These are phyloP conservation scores for Ciconia boyciana DNA, from an alignment of 2,113 vertebrate species.

Conservation along the genomic window DNA sequence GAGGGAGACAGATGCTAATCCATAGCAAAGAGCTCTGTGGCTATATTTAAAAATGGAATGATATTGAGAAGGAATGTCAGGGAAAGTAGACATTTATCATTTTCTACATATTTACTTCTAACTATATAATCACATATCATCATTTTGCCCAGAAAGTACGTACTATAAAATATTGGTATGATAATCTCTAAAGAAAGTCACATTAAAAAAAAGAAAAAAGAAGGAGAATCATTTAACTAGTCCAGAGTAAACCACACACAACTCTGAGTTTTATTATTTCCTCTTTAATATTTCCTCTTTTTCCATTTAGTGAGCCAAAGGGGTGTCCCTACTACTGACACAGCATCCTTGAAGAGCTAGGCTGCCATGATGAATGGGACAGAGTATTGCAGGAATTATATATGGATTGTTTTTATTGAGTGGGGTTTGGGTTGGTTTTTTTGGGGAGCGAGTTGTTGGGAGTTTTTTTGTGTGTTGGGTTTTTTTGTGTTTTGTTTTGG, in stretches of 20 bases:
- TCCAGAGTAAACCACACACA: neutral
- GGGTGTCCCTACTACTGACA: neutral
- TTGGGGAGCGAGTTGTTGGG: no score
- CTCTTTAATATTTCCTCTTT: neutral
- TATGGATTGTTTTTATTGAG: accelerated
- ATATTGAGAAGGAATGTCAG: neutral
- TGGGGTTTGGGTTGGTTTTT: no score
- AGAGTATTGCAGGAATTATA: neutral
- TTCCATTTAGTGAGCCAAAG: neutral
- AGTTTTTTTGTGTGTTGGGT: neutral
- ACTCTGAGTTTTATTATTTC: neutral
- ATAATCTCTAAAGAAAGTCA: neutral
- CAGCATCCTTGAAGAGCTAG: neutral
- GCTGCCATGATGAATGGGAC: neutral
- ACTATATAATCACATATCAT: neutral
- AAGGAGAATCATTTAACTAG: neutral
- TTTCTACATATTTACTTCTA: neutral
- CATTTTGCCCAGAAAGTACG: neutral
- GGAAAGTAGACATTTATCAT: neutral
- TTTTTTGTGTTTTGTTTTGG: neutral
- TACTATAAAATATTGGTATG: neutral
- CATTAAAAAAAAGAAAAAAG: neutral
- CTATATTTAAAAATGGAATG: neutral
- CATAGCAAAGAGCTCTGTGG: neutral
- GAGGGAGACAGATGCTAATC: neutral